These are phyloP conservation scores for Agelas oroides DNA, from an alignment of 37 sponge, comb jelly and placozoan species.

Conservation along the genomic window DNA sequence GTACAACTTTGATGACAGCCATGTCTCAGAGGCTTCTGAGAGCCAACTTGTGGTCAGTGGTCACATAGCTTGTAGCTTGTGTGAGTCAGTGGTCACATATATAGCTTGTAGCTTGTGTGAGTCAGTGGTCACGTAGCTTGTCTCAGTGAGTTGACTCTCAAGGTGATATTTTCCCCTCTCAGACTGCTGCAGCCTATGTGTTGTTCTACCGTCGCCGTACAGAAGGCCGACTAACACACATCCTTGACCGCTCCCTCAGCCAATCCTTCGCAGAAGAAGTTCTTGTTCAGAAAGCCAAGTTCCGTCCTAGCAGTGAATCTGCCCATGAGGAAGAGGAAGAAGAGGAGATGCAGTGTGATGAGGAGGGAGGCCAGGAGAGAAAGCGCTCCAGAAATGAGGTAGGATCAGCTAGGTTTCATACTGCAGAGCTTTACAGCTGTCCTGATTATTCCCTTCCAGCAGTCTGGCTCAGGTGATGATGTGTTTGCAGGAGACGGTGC, in stretches of 20 bases:
- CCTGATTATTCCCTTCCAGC: no score
- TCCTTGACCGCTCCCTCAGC: conserved; percentile 60
- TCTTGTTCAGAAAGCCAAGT: conserved; percentile 21
- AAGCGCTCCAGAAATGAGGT: not conserved
- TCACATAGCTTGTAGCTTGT: no score
- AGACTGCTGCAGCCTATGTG: conserved; percentile 85
- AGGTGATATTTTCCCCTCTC: not conserved
- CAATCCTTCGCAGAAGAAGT: conserved; percentile 68
- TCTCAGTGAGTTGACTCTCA: no score
- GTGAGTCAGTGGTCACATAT: no score
- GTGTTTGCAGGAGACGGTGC: no score
- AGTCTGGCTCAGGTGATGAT: no score
- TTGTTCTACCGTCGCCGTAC: conserved; percentile 76
- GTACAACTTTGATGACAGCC: conserved; percentile 95
- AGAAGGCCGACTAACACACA: conserved; percentile 14
- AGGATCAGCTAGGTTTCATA: no score
- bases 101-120: no score
- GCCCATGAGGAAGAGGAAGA: conserved; percentile 50
- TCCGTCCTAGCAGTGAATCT: not conserved
- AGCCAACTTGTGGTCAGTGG: conserved; percentile 69
- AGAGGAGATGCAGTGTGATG: conserved; percentile 26
- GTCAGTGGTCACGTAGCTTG: no score
- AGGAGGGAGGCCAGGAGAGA: conserved; percentile 5
- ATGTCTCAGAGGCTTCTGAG: conserved; percentile 68
- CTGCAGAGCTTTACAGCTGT: no score